Base-by-base conservation (phyloP, 1,140 invertebrate genomes). In the Zaprionus africanus region DNA sequence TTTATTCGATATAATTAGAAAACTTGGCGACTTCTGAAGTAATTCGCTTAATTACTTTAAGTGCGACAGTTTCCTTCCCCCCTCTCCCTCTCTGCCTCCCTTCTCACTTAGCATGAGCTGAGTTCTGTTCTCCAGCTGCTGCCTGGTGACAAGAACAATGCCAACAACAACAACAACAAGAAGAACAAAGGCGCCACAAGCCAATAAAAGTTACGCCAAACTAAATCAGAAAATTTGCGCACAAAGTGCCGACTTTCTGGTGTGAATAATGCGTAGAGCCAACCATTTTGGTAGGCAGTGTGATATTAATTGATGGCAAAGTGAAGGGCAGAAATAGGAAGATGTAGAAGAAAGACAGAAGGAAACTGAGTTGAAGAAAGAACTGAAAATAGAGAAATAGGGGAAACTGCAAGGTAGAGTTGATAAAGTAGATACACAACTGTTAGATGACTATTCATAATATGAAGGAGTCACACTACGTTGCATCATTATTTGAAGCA, bases 1-100 rank as follows among this genome's bases (percentile, higher is more conserved):
- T 91, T 91, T 91, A 87, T 91, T 91, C 82, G 81, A 91, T 91
- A 91, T 91, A 91, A 91, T 91, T 87, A 91, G 87, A 83, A 88
- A 91, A 91, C 87, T 91, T 91, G 87, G 87, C 83, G 87, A 91
- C 87, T 91, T 91, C 80, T 91, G 78, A 91, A 91, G 81, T 91
- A 87, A 91, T 87, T 81, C 83, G 78, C 83, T 84, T 91, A 91
- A 91, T 91, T 91, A 91, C 87, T 91, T 84, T 65, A 87, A 91
- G 83, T 91, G 82, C 87, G 70, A 63, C 75, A 67, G 15, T n/a
- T 41, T 41, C 38, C 38, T 15, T 0, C 15, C 1, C 9, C 7
- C 9, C 36, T 7, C 36, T 11, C 36, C 9, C 13, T 22, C 2
- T 22, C 22, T 22, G 22, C 22, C 2, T 22, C 4, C 36, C 9